Base-by-base conservation (phyloP, 2,797 vertebrate species). In the Hoplostethus mediterraneus region DNA sequence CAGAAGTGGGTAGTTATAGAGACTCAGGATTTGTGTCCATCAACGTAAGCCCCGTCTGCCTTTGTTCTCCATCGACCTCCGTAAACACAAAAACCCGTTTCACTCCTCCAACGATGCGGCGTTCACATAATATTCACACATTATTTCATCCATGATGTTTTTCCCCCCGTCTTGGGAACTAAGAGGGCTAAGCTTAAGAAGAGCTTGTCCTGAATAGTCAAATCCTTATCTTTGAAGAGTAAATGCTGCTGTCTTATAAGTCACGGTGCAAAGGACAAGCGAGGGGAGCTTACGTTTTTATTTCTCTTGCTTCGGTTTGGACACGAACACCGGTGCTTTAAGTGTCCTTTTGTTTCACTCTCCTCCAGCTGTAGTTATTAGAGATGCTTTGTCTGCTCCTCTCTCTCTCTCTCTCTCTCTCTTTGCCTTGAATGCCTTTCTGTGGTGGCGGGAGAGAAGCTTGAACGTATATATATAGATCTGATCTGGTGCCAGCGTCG, bases 1-100 rank as follows among this genome's bases (percentile, higher is more conserved):
- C 59, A 45, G 31, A 33, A 79, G 63, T 42, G 3, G 78, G 58
- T 93, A 89, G 87, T 94, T 92, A 93, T 55, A 53, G 36, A 72
- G 90, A 90, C 82, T 94, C 83, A 92, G 90, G 92, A 92, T 93
- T 93, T 92, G 83, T 76, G 91, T 94, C 93, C 87, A 93, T 94
- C 93, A 94, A 13, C 62, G 8, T 91, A 89, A 92, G 85, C 87
- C 79, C 28, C 4, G 1, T 57, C 60, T 57, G 65, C 79, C 84
- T 91, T 91, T 91, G 88, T 92, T 90, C 88, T 87, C 42, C 55
- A 42, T 5, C 61, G 76, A 77, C 71, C 79, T 83, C 73, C 73
- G 67, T 77, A 88, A 90, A 89, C 85, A 82, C 67, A 13, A 21
- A 21, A 21, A 48, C 31, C 31, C 59, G 51, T 57, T 71, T 65